Conservation (phyloP, 2,113 vertebrate species). For the Gallinago paraguaiae region DNA sequence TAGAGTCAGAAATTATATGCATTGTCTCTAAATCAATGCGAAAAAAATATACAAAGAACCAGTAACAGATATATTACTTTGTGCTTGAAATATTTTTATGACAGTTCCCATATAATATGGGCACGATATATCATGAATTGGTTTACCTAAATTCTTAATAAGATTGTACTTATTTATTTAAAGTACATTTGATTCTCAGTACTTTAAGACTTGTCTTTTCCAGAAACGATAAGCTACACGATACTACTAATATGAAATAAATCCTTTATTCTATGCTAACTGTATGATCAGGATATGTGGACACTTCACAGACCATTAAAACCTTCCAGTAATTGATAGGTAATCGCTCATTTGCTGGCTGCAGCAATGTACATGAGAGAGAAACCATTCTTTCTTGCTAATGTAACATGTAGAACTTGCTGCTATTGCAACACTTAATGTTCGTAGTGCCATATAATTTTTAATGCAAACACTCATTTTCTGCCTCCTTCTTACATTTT, state of each 20-base stretch:
- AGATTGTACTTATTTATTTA: conserved; percentile 32
- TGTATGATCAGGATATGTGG: conserved; percentile 63
- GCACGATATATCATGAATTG: background rate
- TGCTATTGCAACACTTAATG: conserved; percentile 73
- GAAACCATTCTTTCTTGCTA: conserved; percentile 74
- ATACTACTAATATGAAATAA: conserved; percentile 55
- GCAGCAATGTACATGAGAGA: conserved; percentile 60
- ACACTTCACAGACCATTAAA: conserved; percentile 77
- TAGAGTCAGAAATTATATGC: conserved; percentile 55
- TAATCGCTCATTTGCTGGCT: conserved; percentile 78
- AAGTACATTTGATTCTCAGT: background rate
- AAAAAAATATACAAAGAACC: conserved; percentile 45
- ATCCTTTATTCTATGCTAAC: conserved; percentile 68
- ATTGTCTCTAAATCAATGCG: conserved; percentile 45
- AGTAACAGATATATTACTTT: conserved; percentile 26
- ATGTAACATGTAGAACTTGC: conserved; percentile 74
- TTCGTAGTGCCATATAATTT: conserved; percentile 68
- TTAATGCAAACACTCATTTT: conserved; percentile 79
- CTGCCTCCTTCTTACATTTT: conserved; percentile 66
- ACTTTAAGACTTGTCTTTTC: conserved; percentile 32
- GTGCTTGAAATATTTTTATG: conserved; percentile 53
- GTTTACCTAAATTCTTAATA: conserved; percentile 26
- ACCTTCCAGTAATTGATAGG: conserved; percentile 73
- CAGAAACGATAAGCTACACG: background rate
- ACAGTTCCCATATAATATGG: background rate